phyloP scores from a whole-genome alignment of 2,797 vertebrate species.

The Babyrousa celebensis region DNA sequence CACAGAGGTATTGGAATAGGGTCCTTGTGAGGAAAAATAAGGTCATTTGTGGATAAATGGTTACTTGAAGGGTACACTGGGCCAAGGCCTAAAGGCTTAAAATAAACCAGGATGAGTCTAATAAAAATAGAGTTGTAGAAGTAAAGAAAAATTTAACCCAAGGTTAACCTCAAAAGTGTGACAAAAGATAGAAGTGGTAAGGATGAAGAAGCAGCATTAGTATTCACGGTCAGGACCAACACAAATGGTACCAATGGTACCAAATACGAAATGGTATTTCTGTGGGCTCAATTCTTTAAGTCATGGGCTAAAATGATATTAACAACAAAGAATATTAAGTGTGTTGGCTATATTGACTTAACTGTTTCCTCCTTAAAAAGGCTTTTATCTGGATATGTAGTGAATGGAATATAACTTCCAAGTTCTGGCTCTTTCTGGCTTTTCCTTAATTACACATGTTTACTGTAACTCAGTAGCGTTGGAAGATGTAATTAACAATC shows the following conservation, averaged over 20 bases:
- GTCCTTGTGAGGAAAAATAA: slow-evolving; percentile 17
- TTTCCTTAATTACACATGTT: background rate
- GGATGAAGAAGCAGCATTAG: background rate
- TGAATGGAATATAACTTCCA: background rate
- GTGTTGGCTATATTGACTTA: background rate
- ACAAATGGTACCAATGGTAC: background rate
- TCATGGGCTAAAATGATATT: background rate
- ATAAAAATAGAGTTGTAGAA: background rate
- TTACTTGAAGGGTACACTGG: background rate
- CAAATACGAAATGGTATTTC: slow-evolving; percentile 16
- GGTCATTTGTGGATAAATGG: background rate
- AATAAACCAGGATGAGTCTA: background rate
- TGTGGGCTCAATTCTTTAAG: slow-evolving; percentile 10
- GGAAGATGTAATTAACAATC: background rate
- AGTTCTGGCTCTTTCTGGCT: background rate
- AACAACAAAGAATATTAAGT: background rate
- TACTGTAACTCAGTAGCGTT: background rate
- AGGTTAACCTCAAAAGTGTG: background rate
- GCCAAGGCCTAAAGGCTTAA: background rate
- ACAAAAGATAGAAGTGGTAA: background rate
- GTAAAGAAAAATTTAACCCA: slow-evolving; percentile 4
- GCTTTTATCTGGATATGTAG: background rate
- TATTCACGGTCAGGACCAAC: background rate
- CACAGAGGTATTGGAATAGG: background rate
- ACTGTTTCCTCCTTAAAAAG: background rate